phyloP scores from a whole-genome alignment of 2,113 vertebrate species.

The Chamaea fasciata region DNA sequence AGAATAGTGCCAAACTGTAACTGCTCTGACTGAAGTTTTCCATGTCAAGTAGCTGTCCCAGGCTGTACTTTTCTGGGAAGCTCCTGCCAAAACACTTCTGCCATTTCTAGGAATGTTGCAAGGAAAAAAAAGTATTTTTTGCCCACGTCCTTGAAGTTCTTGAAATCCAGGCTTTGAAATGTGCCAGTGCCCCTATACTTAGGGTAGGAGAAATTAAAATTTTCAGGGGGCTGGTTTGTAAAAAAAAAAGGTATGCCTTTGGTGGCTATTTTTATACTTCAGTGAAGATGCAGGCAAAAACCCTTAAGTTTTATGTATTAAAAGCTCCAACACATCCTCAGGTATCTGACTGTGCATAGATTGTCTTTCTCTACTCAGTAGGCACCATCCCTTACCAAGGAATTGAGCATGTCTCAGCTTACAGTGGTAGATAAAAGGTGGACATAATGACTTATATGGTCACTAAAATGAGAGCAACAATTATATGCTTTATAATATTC shows the following conservation, averaged over 20 bases:
- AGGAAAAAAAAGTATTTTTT: background rate
- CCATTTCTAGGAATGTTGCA: constrained; percentile 51
- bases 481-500: background rate
- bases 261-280: background rate
- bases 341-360: background rate
- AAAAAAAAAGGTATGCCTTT: background rate
- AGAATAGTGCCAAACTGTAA: constrained; percentile 37
- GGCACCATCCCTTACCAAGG: background rate
- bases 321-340: background rate
- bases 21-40: constrained; percentile 29
- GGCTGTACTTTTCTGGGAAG: constrained; percentile 29
- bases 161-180: background rate
- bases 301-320: background rate
- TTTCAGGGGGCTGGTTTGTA: background rate
- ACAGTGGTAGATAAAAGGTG: background rate
- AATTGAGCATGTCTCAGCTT: background rate
- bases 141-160: background rate
- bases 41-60: constrained; percentile 38
- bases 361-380: background rate
- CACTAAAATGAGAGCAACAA: background rate
- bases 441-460: background rate
- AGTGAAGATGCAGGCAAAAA: background rate
- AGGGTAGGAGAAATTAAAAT: background rate
- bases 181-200: background rate
- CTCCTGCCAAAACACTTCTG: background rate